Conservation (phyloP, 2,888 invertebrate genomes). For the Drosophila merina region DNA sequence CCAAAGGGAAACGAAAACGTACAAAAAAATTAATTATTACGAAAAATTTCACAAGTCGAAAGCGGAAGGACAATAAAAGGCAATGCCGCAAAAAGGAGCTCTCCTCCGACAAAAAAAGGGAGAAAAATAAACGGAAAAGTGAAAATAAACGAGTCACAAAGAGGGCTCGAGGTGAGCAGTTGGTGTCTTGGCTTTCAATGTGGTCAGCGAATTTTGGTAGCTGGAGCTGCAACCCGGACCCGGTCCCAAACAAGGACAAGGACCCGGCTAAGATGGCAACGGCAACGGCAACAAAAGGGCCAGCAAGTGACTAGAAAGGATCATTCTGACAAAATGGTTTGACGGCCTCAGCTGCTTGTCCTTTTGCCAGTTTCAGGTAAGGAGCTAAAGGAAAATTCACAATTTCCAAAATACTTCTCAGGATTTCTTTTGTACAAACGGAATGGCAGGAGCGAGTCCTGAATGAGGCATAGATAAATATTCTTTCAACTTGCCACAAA, state of each 20-base stretch:
- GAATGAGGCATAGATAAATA: background rate
- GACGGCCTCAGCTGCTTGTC: conserved; percentile 57
- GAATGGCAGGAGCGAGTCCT: conserved; percentile 6
- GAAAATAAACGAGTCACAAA: conserved; percentile 54
- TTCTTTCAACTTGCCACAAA: conserved; percentile 12
- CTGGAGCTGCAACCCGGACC: background rate
- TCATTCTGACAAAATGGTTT: conserved; percentile 51
- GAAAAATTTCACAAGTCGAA: conserved; percentile 72
- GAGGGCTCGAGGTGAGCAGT: conserved; percentile 53
- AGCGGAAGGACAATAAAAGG: conserved; percentile 72
- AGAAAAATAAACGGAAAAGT: conserved; percentile 25
- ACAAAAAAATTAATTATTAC: conserved; percentile 72
- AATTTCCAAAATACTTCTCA: conserved; percentile 19
- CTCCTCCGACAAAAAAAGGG: background rate
- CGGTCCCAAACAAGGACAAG: conserved; percentile 1
- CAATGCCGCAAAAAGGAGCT: conserved; percentile 48
- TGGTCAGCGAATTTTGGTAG: conserved; percentile 50
- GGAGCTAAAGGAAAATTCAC: conserved; percentile 42
- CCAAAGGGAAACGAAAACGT: conserved; percentile 35
- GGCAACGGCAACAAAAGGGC: conserved; percentile 29
- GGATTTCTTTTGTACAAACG: conserved; percentile 19
- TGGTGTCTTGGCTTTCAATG: conserved; percentile 65
- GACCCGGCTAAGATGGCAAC: conserved; percentile 4
- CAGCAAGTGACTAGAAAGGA: conserved; percentile 37
- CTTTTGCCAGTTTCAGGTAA: conserved; percentile 72